phyloP scores from a whole-genome alignment of 1,140 invertebrate genomes.

The Scaptomyza graminum region DNA sequence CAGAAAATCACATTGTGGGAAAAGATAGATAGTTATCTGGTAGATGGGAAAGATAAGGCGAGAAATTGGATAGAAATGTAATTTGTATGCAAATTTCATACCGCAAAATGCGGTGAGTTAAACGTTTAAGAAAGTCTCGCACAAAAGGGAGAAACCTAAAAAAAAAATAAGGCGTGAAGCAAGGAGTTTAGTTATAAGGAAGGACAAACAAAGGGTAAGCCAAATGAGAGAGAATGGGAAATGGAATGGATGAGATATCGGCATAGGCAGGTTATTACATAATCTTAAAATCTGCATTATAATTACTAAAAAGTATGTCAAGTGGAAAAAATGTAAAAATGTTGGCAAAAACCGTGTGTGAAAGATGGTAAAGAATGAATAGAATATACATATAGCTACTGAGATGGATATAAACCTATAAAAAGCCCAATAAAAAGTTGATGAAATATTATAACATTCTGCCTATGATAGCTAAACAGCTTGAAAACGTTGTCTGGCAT shows the following conservation, averaged over 20 bases:
- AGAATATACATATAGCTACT: background rate
- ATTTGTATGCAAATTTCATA: conserved; percentile 7
- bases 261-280: background rate
- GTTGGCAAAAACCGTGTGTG: too few species aligned
- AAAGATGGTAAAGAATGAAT: background rate
- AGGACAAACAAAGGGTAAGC: too few species aligned
- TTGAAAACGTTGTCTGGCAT: background rate
- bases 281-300: background rate
- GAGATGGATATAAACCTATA: background rate
- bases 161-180: background rate
- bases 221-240: background rate
- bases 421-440: too few species aligned
- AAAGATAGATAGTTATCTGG: background rate
- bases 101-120: background rate
- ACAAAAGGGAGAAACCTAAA: background rate
- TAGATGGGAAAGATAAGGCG: background rate
- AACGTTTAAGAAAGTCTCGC: conserved; percentile 8
- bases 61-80: conserved; percentile 6
- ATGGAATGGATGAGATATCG: background rate
- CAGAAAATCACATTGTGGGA: background rate
- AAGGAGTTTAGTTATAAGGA: too few species aligned
- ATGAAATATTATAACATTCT: too few species aligned
- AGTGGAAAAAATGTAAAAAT: background rate
- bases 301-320: background rate
- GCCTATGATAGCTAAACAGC: conserved; percentile 3